Conservation (phyloP, 1,140 invertebrate species). For the Camponotus floridanus region DNA sequence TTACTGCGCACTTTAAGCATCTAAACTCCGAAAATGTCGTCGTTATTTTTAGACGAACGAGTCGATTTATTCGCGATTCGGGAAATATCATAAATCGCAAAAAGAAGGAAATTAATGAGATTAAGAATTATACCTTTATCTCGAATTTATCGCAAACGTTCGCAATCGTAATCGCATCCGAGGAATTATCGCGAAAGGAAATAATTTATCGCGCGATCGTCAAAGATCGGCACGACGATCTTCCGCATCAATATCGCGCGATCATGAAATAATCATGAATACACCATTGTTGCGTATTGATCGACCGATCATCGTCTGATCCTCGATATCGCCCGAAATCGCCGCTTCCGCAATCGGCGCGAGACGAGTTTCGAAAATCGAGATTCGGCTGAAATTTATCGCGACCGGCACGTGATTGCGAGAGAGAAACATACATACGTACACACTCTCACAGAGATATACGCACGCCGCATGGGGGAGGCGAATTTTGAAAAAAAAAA, state of each 20-base stretch:
- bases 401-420: slow-evolving; percentile 38
- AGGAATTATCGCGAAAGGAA: not conserved
- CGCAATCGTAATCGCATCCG: not conserved
- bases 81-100: not conserved
- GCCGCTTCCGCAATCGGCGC: not conserved
- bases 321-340: not conserved
- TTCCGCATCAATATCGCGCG: not conserved
- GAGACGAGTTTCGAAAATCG: not conserved
- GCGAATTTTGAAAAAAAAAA: slow-evolving; percentile 54
- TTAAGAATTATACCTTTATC: not conserved
- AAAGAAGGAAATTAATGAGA: not conserved
- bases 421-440: not conserved
- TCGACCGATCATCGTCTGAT: not conserved
- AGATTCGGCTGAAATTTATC: slow-evolving; percentile 11
- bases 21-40: slow-evolving; percentile 15
- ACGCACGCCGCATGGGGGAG: not conserved
- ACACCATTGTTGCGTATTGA: not conserved
- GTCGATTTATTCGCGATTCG: slow-evolving; percentile 3
- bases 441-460: too few relatives aligned
- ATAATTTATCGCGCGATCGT: not conserved
- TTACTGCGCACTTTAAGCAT: not conserved
- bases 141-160: not conserved
- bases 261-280: not conserved
- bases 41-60: slow-evolving; percentile 37
- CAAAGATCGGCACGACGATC: not conserved